Evolutionary conservation across 2,888 invertebrate genomes (phyloP), one percentile per base, ranked within the genome.

Genomic region (Chrysodeixis includens): DNA sequence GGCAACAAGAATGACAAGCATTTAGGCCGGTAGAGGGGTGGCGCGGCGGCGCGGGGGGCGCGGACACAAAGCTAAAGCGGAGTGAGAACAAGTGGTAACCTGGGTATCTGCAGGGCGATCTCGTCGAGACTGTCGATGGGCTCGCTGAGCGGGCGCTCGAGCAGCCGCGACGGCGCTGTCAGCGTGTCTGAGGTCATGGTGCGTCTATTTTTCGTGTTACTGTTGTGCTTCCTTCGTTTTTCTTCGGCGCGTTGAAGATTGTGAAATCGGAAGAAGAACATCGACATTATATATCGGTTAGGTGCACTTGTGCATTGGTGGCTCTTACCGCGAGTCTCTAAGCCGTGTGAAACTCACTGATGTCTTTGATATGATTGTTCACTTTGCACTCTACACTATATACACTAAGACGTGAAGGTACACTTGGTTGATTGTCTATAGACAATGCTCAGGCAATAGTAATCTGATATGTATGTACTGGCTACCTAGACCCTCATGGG

Each of bases 201-300:
- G 75, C 80, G 84, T 75, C 81, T 88, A 83, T 71, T 81, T 78
- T 87, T 90, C 69, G 66, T 76, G 74, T 82, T 85, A 79, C 83
- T 85, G 75, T 76, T 84, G 74, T 79, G 74, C 83, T 87, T 90
- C 83, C 86, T 90, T 74, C 90, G 87, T 57, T 88, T 91, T 93
- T 98, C 98, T 95, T 97, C 97, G 91, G 97, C 97, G 76, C 98
- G 97, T 93, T 97, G 98, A 90, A 97, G 96, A 95, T 98, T 98
- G 96, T 98, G 98, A 92, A 98, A 97, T 85, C 98, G 98, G 95
- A 98, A 98, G 97, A 98, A 98, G 96, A 98, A 98, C 96, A 98
- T 97, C 96, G 98, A 98, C 98, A 98, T 98, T 95, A 96, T 97
- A 95, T 86, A 82, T 72, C 56, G 53, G 30, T 81, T 79, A 59